Percentiles rank a stretch among this genome's conserved stretches.
These are phyloP conservation scores for Dasypus novemcinctus DNA, from an alignment of 2,113 vertebrate genomes.

Conservation along the genomic window DNA sequence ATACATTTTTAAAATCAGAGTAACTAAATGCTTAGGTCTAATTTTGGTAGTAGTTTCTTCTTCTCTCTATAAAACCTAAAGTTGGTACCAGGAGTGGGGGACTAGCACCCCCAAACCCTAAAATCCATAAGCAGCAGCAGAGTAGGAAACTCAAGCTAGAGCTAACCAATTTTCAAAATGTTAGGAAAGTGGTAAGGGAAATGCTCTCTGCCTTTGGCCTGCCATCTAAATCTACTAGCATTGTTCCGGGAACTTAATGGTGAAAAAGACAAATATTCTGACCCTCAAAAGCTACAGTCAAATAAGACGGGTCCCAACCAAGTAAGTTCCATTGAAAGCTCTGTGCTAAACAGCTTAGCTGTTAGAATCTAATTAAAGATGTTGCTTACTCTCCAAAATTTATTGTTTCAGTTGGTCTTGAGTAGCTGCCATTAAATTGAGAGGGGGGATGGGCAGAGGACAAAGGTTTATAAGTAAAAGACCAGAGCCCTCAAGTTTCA, in stretches of 20 bases:
- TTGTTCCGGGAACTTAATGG: neutral
- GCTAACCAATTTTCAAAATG: neutral
- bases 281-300: neutral
- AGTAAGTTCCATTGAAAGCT: conserved; percentile 3
- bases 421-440: neutral
- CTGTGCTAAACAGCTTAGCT: neutral
- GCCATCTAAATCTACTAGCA: neutral
- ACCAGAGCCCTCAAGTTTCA: neutral
- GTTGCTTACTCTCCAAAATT: neutral
- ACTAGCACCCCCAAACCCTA: neutral
- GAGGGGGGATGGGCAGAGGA: neutral
- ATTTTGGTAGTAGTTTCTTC: neutral
- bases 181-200: neutral
- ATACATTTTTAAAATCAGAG: neutral
- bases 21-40: neutral
- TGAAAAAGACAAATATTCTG: neutral
- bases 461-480: conserved; percentile 13
- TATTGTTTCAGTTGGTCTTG: neutral
- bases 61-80: neutral
- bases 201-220: neutral
- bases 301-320: neutral
- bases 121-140: neutral
- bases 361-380: neutral
- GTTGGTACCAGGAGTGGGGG: neutral
- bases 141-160: neutral